Base-by-base conservation (phyloP, 2,888 invertebrate genomes). In the Diplazon laetatorius region DNA sequence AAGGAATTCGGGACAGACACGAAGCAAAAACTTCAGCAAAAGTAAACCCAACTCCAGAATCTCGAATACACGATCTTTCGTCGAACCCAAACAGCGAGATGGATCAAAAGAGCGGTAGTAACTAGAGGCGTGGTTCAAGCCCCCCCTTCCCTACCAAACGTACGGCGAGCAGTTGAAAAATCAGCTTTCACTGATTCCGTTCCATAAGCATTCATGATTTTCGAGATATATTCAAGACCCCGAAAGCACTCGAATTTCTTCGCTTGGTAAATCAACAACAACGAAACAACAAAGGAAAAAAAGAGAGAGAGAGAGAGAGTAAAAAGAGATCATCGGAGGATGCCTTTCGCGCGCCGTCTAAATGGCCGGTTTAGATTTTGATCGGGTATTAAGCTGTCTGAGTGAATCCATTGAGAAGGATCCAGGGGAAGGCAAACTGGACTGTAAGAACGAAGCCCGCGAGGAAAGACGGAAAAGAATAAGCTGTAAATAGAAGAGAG, bases 311-410 rank as follows among this genome's bases (percentile, higher is more conserved):
- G 46, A 35, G 20, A 39, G 6, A 16, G n/a, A 16, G 20, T 25
- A 25, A 35, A 16, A 44, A 57, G 77, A 59, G 69, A 79, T 68
- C 55, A 74, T 48, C 35, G 78, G 71, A 66, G 65, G 69, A 68
- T 75, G 71, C 71, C 78, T 75, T 74, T 83, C 60, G 82, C 72
- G 82, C 70, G 72, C 80, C 83, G 80, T 78, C 85, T 88, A 89
- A 89, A 90, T 88, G 84, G 86, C 83, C 81, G 85, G 83, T 85
- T 87, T 84, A 87, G 86, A 86, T 87, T 87, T 85, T 85, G 89
- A 89, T 89, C 89, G 88, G 78, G 87, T 81, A 90, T 90, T 89
- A 89, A 89, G 88, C 85, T 86, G 90, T 90, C 89, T 88, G 85
- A 72, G 60, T 35, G 66, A 70, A 57, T 75, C 62, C 62, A 52